These are phyloP conservation scores for Drosophila orosa DNA, from an alignment of 1,140 invertebrate species.

Conservation along the genomic window DNA sequence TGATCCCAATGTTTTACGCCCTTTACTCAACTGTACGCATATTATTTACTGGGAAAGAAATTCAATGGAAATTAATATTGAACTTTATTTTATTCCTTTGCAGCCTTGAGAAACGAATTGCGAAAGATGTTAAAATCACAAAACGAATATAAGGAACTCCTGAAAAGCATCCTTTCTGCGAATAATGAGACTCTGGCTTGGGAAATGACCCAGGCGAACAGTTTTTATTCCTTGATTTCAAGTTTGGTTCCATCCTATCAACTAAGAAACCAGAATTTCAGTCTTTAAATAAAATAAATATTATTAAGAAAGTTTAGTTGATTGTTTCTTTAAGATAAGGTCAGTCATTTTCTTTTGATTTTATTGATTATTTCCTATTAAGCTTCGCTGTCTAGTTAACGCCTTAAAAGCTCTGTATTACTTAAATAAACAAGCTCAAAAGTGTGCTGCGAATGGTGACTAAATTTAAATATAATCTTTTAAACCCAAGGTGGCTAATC, in stretches of 20 bases:
- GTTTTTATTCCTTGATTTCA: background rate
- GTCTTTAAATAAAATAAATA: slow-evolving; percentile 5
- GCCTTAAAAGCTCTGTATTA: slow-evolving; percentile 40
- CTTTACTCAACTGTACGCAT: background rate
- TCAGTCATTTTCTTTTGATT: slow-evolving; percentile 18
- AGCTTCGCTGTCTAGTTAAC: slow-evolving; percentile 31
- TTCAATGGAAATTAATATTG: background rate
- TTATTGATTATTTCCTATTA: slow-evolving; percentile 11
- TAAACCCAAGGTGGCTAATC: background rate
- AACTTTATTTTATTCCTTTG: background rate
- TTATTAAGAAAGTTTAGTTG: too few relatives aligned
- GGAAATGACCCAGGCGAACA: background rate
- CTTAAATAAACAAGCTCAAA: slow-evolving; percentile 45
- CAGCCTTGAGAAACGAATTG: background rate
- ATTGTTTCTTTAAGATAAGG: background rate
- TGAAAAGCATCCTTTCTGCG: background rate
- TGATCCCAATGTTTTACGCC: background rate
- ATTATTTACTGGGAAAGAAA: background rate
- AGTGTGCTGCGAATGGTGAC: slow-evolving; percentile 48
- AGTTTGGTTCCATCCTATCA: slow-evolving; percentile 15
- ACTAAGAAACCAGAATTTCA: background rate
- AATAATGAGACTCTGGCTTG: background rate
- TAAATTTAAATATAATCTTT: background rate
- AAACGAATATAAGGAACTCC: background rate
- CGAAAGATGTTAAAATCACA: background rate